Base-by-base conservation (phyloP, 2,113 vertebrate genomes). In the Charadrius vociferus region DNA sequence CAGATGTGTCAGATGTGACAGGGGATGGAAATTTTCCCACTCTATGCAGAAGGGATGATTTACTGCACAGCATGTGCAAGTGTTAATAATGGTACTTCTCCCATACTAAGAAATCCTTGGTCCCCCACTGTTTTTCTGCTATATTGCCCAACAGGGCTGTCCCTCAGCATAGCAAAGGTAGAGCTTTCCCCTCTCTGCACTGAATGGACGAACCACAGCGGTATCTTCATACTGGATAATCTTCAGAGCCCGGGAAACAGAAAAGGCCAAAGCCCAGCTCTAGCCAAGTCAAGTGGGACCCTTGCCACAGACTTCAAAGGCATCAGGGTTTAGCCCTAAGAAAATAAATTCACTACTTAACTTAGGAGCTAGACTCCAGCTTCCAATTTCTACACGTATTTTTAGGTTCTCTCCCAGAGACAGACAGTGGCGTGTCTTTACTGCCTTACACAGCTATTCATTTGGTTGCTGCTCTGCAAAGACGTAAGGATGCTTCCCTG, bases 301-400 rank as follows among this genome's bases (percentile, higher is more conserved):
- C 47, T 86, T 93, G 93, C 84, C 95, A 94, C 67, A 43, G 74
- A 90, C 93, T 96, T 96, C 96, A 96, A 97, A 97, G 24, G 14
- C 58, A 90, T 58, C 62, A 82, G 49, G 53, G 70, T 91, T 92
- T 86, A 95, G 71, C 87, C 71, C 74, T 71, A 59, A 81, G 84
- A 90, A 96, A 96, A 93, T 78, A 83, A 58, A 82, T 88, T 78
- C 74, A 62, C 89, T 50, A 75, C 55, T 91, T 73, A 56, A 83
- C 67, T 10, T 50, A 58, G 63, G 89, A 90, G 62, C 45, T 78
- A 71, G 71, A 32, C 62, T 93, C 74, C 74, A 83, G 80, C 72
- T 91, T 95, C 78, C 71, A 83, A 71, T 30, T 90, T 58, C 71
- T 88, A 59, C 0, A 0, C 6, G 50, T 88, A 93, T 63, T 93